Evolutionary conservation across 2,797 vertebrate species (phyloP).

Genomic region (Betta splendens): DNA sequence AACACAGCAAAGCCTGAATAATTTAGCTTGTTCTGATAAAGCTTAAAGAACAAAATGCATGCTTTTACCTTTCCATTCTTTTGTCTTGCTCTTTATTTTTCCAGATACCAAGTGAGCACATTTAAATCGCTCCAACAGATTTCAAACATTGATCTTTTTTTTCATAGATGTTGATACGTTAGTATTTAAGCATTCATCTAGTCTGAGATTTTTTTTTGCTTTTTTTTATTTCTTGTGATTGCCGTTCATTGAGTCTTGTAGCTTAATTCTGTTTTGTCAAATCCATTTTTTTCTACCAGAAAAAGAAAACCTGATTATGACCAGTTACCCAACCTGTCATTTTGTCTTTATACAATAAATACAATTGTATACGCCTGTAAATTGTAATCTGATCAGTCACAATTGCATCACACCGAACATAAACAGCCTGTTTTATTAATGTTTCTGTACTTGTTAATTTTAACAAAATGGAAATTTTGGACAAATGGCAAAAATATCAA

Average conservation of each 20-base stretch:
- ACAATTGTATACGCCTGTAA: conserved; percentile 69
- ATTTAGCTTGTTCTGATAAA: conserved; percentile 56
- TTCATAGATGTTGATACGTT: conserved; percentile 69
- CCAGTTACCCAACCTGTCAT: conserved; percentile 62
- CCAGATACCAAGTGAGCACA: conserved; percentile 42
- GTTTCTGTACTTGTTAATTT: conserved; percentile 26
- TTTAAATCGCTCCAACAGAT: conserved; percentile 64
- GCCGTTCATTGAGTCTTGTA: conserved; percentile 64
- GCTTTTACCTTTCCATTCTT: conserved; percentile 58
- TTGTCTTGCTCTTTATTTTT: conserved; percentile 48
- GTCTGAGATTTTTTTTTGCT: conserved; percentile 67
- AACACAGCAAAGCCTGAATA: conserved; percentile 37
- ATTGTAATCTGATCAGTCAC: neutral
- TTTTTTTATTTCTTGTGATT: conserved; percentile 57
- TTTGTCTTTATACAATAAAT: conserved; percentile 81
- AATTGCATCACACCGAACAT: conserved; percentile 29
- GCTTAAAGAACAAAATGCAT: conserved; percentile 74
- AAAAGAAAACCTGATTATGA: conserved; percentile 66
- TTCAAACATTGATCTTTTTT: conserved; percentile 58
- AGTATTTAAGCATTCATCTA: conserved; percentile 71
- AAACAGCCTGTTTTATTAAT: conserved; percentile 1
- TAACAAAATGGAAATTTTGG: conserved; percentile 24
- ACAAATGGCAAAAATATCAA: conserved; percentile 24
- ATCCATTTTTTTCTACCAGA: conserved; percentile 67
- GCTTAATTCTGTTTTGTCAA: conserved; percentile 51